These are phyloP conservation scores for Eudemis profundana DNA, from an alignment of 2,888 invertebrate species.

Conservation along the genomic window DNA sequence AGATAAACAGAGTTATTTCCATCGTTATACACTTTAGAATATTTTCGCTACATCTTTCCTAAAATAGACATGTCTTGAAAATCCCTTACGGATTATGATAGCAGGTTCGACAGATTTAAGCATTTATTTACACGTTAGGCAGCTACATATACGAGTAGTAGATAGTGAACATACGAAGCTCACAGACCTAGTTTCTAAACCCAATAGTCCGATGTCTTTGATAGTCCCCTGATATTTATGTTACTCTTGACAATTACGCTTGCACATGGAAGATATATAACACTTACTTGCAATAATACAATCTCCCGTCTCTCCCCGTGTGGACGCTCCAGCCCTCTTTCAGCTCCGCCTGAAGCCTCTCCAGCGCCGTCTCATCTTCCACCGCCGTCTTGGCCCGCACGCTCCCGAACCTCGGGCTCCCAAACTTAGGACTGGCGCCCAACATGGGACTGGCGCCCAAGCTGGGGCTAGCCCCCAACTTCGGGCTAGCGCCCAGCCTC, in stretches of 20 bases:
- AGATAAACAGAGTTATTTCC: too few species aligned
- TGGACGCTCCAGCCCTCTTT: slow-evolving; percentile 93
- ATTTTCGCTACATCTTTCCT: not conserved
- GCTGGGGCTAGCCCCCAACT: slow-evolving; percentile 55
- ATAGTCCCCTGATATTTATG: too few species aligned
- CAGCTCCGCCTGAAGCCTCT: slow-evolving; percentile 85
- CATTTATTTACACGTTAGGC: too few species aligned
- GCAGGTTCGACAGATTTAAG: too few species aligned
- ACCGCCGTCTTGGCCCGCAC: slow-evolving; percentile 63
- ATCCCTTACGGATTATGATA: too few species aligned
- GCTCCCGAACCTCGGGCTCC: slow-evolving; percentile 76
- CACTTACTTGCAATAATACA: slow-evolving; percentile 96
- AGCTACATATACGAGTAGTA: too few species aligned
- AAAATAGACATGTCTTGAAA: too few species aligned
- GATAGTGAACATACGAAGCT: too few species aligned
- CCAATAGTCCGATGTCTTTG: too few species aligned
- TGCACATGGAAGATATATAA: not conserved
- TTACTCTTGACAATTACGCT: not conserved
- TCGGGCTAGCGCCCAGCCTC: slow-evolving; percentile 51
- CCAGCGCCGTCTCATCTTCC: slow-evolving; percentile 79
- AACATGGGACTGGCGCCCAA: slow-evolving; percentile 60
- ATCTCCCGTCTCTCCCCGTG: slow-evolving; percentile 90
- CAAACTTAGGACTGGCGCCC: slow-evolving; percentile 73
- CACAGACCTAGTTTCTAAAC: too few species aligned
- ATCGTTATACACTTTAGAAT: not conserved